phyloP scores from a whole-genome alignment of 1,140 invertebrate genomes.

The Lordiphosa mommai region DNA sequence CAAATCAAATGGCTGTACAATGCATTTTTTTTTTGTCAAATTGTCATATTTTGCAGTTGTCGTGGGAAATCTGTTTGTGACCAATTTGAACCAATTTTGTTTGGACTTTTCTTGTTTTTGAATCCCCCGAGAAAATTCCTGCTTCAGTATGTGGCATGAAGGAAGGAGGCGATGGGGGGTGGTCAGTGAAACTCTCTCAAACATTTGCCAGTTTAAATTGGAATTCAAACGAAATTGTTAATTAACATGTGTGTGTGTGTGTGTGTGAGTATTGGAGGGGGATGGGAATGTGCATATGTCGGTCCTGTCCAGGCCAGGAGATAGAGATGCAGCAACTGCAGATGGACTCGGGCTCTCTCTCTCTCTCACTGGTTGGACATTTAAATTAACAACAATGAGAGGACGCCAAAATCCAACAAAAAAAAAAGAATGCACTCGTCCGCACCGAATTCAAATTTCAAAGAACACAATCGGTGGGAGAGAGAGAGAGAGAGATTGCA shows the following conservation, averaged over 20 bases:
- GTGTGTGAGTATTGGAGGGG: background rate
- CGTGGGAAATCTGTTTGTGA: too few species aligned
- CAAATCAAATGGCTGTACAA: too few species aligned
- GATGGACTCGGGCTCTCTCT: constrained; percentile 5
- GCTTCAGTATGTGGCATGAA: too few species aligned
- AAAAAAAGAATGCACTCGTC: constrained; percentile 14
- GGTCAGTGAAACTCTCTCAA: constrained; percentile 12
- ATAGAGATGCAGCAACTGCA: constrained; percentile 5
- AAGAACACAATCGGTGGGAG: constrained; percentile 13
- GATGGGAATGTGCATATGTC: background rate
- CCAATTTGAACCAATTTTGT: too few species aligned
- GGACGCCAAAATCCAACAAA: constrained; percentile 1
- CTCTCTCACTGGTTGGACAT: constrained; percentile 32
- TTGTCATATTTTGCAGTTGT: too few species aligned
- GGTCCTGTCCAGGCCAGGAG: background rate
- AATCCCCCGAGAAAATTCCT: too few species aligned
- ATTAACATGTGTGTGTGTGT: constrained; percentile 47
- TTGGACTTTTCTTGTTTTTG: too few species aligned
- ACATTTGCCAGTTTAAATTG: constrained; percentile 48
- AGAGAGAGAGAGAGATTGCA: background rate
- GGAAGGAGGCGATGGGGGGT: background rate
- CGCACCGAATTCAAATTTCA: constrained; percentile 35
- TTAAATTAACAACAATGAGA: constrained; percentile 42
- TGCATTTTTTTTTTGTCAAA: too few species aligned
- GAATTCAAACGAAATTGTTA: constrained; percentile 63